phyloP scores from a whole-genome alignment of 2,888 invertebrate genomes.

The Bellardia bayeri region DNA sequence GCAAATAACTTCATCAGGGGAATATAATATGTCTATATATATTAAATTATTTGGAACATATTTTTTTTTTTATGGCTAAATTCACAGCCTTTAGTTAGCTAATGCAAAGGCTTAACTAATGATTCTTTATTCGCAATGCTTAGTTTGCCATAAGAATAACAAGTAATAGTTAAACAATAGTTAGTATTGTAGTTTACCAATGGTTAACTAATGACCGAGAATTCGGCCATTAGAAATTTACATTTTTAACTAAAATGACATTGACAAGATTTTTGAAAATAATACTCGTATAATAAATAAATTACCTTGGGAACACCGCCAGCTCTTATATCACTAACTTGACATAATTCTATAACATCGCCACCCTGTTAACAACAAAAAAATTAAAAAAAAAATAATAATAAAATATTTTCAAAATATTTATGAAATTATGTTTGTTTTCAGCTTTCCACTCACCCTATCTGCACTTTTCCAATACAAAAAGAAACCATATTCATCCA shows the following conservation, averaged over 20 bases:
- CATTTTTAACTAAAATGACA: conserved; percentile 23
- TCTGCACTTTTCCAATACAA: conserved; percentile 99
- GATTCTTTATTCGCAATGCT: no score
- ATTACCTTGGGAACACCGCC: conserved; percentile 95
- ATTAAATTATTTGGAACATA: no score
- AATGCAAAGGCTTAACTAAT: no score
- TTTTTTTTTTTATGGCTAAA: no score
- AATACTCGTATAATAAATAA: neutral
- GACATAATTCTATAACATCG: conserved; percentile 98
- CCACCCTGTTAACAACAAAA: conserved; percentile 90
- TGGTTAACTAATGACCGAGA: no score
- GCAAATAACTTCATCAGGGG: no score
- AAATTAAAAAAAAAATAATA: conserved; percentile 19
- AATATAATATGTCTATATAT: no score
- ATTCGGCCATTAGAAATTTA: no score
- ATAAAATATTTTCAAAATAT: neutral
- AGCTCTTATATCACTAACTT: conserved; percentile 98
- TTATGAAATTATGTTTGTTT: neutral
- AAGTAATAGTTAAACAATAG: no score
- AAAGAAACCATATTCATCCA: conserved; percentile 99
- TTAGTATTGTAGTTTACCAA: no score
- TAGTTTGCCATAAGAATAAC: no score
- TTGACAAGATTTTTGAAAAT: conserved; percentile 18
- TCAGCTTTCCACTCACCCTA: conserved; percentile 86
- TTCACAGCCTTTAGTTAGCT: no score